phyloP scores from a whole-genome alignment of 2,888 invertebrate species.

The Melanostoma mellinum region DNA sequence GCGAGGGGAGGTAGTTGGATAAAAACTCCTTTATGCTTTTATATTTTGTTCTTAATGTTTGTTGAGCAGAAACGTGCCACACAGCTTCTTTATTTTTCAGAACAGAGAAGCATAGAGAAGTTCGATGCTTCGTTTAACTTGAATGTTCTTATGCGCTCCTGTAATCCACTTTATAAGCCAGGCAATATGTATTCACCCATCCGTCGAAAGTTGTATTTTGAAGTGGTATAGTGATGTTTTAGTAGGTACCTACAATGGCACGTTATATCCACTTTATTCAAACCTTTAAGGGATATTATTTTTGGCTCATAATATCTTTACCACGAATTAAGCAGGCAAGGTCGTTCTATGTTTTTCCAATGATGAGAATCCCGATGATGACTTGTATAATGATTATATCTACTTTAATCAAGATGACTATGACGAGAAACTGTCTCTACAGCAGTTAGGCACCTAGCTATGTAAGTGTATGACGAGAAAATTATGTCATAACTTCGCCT shows the following conservation, averaged over 20 bases:
- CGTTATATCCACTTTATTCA: not conserved
- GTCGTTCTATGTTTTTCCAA: not conserved
- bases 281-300: not conserved
- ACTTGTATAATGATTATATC: not conserved
- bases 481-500: constrained; percentile 43
- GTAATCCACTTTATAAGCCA: constrained; percentile 57
- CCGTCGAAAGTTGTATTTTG: constrained; percentile 20
- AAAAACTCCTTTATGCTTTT: constrained; percentile 31
- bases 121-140: constrained; percentile 67
- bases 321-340: not conserved
- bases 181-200: constrained; percentile 30
- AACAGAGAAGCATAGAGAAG: constrained; percentile 33
- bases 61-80: constrained; percentile 52
- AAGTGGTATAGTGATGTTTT: constrained; percentile 10
- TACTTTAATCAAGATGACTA: not conserved
- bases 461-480: constrained; percentile 25
- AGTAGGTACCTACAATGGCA: not conserved
- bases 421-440: not conserved
- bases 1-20: not conserved
- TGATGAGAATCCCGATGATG: not conserved
- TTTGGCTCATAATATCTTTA: not conserved
- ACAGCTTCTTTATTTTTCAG: constrained; percentile 10
- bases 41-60: constrained; percentile 52
- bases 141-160: constrained; percentile 61
- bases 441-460: not conserved